phyloP scores from a whole-genome alignment of 2,113 vertebrate species.

The Pleuronectes platessa region DNA sequence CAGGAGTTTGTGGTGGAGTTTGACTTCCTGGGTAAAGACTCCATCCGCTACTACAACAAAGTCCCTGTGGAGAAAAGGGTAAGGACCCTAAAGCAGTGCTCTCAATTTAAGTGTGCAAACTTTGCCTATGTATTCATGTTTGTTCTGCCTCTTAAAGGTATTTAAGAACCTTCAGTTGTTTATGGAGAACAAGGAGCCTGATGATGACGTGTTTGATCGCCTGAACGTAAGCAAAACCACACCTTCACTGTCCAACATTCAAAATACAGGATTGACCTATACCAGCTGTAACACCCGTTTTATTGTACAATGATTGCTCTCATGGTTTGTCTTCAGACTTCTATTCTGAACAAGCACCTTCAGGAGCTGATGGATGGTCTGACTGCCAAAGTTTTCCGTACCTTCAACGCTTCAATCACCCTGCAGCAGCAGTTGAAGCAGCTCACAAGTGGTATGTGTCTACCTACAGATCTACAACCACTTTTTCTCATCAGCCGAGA shows the following conservation, averaged over 20 bases:
- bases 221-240: constrained; percentile 89
- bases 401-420: constrained; percentile 98
- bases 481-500: not conserved
- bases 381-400: constrained; percentile 99
- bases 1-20: constrained; percentile 97
- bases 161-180: constrained; percentile 99
- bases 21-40: constrained; percentile 98
- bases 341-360: constrained; percentile 98
- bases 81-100: constrained; percentile 49
- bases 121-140: not conserved
- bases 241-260: not conserved
- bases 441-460: constrained; percentile 90
- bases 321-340: constrained; percentile 82
- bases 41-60: constrained; percentile 99
- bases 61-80: constrained; percentile 98
- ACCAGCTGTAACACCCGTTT: not conserved
- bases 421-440: constrained; percentile 96
- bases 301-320: not conserved
- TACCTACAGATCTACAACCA: not conserved
- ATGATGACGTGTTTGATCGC: constrained; percentile 97
- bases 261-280: not conserved
- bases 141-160: constrained; percentile 80
- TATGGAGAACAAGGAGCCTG: constrained; percentile 98
- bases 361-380: constrained; percentile 99
- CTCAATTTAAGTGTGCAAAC: not conserved